Base-by-base conservation (phyloP, 2,888 invertebrate species). In the Philopedon plagiatum region DNA sequence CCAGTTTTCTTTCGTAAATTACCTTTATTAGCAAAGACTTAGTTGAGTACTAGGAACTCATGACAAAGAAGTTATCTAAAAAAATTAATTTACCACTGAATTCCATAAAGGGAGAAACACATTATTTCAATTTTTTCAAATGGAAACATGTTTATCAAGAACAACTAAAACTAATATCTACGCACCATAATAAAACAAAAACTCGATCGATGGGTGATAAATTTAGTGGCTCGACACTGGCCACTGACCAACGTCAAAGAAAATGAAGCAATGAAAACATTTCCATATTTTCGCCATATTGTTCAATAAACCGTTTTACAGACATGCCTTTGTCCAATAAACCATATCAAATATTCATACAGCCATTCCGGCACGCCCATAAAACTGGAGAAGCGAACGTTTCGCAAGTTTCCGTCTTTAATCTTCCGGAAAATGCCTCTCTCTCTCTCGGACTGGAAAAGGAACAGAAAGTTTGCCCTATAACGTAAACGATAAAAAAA, bases 361-460 rank as follows among this genome's bases (percentile, higher is more conserved):
- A 39, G 32, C 32, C 32, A 54, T 70, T 58, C 46, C 18, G 39
- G 51, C 37, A 26, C 44, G 32, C 37, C 58, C 64, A 64, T 70
- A 69, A 69, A 63, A 69, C 49, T 57, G 63, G 62, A 63, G 58
- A 56, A 37, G 41, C 69, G 64, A 69, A 64, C 58, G 60, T 69
- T 73, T 69, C 64, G 73, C 58, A 64, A 65, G 69, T 61, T 64
- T 73, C 73, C 73, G 68, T 46, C 63, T 69, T 56, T 65, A 73
- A 73, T 73, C 73, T 68, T 15, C 32, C 69, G 68, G 73, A 69
- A 73, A 73, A 73, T 73, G 58, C 46, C 73, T 60, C 68, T 73
- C 69, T 73, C 51, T 32, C 73, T 60, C 68, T 73, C 69, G 49
- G 67, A 56, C 63, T 32, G 54, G 61, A 62, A 58, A 72, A 67